These are phyloP conservation scores for Hanleya hanleyi DNA, from an alignment of 2,888 invertebrate species.

Conservation along the genomic window DNA sequence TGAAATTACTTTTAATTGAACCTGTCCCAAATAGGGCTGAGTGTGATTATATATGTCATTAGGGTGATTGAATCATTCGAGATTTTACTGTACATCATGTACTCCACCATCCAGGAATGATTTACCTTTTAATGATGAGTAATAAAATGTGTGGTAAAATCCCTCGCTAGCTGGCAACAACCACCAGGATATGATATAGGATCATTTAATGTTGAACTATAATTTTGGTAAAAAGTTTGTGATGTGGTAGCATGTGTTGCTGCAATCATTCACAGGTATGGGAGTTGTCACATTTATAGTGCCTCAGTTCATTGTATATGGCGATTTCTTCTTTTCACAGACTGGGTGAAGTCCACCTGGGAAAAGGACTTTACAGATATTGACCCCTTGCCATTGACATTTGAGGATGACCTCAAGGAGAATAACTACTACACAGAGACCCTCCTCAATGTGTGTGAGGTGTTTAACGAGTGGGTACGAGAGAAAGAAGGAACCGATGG, in stretches of 20 bases:
- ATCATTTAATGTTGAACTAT: background rate
- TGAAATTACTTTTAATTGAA: too few species aligned
- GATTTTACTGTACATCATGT: too few species aligned
- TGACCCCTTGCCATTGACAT: constrained; percentile 74
- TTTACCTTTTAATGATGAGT: too few species aligned
- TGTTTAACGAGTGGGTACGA: constrained; percentile 43
- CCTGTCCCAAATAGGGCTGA: too few species aligned
- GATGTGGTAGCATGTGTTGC: background rate
- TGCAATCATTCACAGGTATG: background rate
- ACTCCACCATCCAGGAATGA: too few species aligned
- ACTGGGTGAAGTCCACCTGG: constrained; percentile 79
- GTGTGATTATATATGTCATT: too few species aligned
- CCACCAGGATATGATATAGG: too few species aligned
- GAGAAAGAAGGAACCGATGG: constrained; percentile 43
- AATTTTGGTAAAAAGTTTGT: background rate
- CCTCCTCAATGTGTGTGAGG: constrained; percentile 33
- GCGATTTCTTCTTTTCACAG: constrained; percentile 37
- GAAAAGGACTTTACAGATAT: constrained; percentile 78
- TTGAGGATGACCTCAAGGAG: constrained; percentile 74
- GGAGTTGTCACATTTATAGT: background rate
- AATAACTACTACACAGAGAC: constrained; percentile 32
- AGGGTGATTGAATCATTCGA: too few species aligned
- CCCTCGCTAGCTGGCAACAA: too few species aligned
- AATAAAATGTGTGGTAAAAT: too few species aligned
- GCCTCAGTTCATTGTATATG: background rate